Conservation (phyloP, 1,140 invertebrate genomes). For the Drosophila nasuta region DNA sequence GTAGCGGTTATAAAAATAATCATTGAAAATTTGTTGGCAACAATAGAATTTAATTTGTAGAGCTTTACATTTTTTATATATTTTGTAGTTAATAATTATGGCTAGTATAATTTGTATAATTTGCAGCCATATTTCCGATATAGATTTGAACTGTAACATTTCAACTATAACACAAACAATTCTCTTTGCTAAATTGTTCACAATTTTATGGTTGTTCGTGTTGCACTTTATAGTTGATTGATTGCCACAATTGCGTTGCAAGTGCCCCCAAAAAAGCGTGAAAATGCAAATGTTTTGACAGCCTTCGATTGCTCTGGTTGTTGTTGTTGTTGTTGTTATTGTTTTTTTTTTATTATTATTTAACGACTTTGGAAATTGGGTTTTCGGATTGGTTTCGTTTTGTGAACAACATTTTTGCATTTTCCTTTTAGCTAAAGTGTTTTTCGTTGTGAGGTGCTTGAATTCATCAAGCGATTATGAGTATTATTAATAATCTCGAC, state of each 20-base stretch:
- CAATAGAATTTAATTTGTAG: not conserved
- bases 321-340: slow-evolving; percentile 6
- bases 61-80: not conserved
- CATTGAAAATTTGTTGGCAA: not conserved
- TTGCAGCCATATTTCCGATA: not conserved
- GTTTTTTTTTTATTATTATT: not conserved
- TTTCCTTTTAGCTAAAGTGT: not conserved
- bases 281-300: slow-evolving; percentile 49
- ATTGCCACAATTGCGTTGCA: slow-evolving; percentile 45
- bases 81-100: no score
- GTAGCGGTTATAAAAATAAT: not conserved
- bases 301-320: slow-evolving; percentile 32
- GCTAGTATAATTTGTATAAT: not conserved
- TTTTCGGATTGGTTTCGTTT: slow-evolving; percentile 43
- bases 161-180: not conserved
- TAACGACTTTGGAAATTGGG: slow-evolving; percentile 26
- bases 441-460: not conserved
- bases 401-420: not conserved
- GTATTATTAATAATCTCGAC: slow-evolving; percentile 35
- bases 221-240: slow-evolving; percentile 43
- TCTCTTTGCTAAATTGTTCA: slow-evolving; percentile 10
- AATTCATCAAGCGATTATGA: slow-evolving; percentile 7
- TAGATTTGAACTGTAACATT: slow-evolving; percentile 3
- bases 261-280: slow-evolving; percentile 19
- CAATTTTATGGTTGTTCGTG: slow-evolving; percentile 16